Evolutionary conservation across 2,888 invertebrate genomes (phyloP), one percentile per base, ranked within the genome.

Genomic region (Agonopterix subpropinquella): DNA sequence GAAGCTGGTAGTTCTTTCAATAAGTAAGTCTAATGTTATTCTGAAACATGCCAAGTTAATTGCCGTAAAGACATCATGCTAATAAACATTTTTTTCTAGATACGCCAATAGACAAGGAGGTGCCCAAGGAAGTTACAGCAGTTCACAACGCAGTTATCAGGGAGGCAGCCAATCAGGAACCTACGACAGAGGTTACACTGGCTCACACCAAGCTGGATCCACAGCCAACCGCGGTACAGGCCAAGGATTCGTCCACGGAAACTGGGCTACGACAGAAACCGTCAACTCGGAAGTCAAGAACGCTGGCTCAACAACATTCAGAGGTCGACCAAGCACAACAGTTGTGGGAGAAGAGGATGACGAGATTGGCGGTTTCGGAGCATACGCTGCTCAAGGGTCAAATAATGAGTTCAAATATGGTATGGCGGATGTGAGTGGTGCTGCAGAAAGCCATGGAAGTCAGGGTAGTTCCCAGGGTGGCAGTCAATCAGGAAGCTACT

Each of bases 201-300:
- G 42, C 42, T 42, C 10, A 11, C 41, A 45, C 7, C 64, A 62
- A 45, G 59, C 60, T 2, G 54, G 61, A 15, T 10, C 48, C 37
- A 54, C 54, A 11, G 57, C 58, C 37, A 58, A 52, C 15, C 37
- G 46, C 8, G 46, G 55, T 11, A 47, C 59, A 45, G 53, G 63
- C 36, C 80, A 76, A 61, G 75, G 70, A 1, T 86, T 86, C 49
- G 73, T 84, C 8, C 85, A 82, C 48, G 77, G 81, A 1, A 71
- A 79, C 43, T 87, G 80, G 81, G 80, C 80, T 1, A 89, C 89
- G 0, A 88, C 89, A 4, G 89, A 89, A 66, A 87, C 85, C 0
- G 81, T 89, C 4, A 89, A 89, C 56, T 65, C 80, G 36, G 82
- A 88, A 10, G 63, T 89, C 10, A 76, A 81, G 61, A 86, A 86